A percentile compares a stretch with the other conserved stretches of the same genome.
These are phyloP conservation scores for Ranitomeya imitator DNA, from an alignment of 2,113 vertebrate species.

Conservation along the genomic window DNA sequence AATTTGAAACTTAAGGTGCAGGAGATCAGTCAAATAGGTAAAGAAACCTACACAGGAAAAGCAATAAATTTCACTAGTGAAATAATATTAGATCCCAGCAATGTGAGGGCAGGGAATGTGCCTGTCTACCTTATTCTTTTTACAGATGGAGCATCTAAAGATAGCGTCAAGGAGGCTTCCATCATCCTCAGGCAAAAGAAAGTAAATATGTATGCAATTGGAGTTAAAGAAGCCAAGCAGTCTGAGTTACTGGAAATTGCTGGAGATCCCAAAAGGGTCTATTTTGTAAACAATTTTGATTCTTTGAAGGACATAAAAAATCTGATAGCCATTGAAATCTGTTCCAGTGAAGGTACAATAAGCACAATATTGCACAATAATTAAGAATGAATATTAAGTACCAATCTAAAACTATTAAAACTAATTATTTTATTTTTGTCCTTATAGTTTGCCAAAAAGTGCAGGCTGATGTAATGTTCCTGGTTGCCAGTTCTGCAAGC, in stretches of 20 bases:
- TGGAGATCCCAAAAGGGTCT: constrained; percentile 57
- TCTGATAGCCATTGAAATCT: constrained; percentile 65
- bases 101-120: constrained; percentile 57
- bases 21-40: constrained; percentile 63
- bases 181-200: constrained; percentile 55
- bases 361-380: not conserved
- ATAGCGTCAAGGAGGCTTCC: constrained; percentile 61
- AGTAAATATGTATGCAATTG: constrained; percentile 64
- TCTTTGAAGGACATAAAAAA: constrained; percentile 68
- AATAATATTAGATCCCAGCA: constrained; percentile 60
- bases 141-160: constrained; percentile 64
- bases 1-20: constrained; percentile 64
- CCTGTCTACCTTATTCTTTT: constrained; percentile 66
- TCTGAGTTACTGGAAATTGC: constrained; percentile 66
- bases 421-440: constrained; percentile 2
- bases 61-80: constrained; percentile 64
- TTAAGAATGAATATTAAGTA: not conserved
- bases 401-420: not conserved
- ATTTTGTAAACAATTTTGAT: constrained; percentile 65
- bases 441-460: constrained; percentile 66
- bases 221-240: constrained; percentile 63
- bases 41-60: constrained; percentile 60
- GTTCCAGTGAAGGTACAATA: constrained; percentile 65
- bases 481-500: constrained; percentile 70
- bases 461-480: constrained; percentile 70